Evolutionary conservation across 2,888 invertebrate genomes (phyloP).

Genomic region (Craniophora ligustri): DNA sequence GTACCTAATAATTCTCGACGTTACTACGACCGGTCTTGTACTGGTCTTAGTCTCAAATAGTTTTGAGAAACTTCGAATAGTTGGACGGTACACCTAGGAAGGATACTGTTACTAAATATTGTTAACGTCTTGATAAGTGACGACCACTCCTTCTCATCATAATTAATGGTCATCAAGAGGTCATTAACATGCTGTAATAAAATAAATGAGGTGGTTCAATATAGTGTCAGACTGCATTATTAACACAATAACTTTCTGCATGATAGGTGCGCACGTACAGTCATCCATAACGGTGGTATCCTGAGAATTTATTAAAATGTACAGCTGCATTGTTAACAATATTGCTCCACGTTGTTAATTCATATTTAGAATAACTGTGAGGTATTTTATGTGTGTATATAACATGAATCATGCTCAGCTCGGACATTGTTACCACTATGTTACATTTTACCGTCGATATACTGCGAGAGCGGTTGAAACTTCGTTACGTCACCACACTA

Average conservation of each 20-base stretch:
- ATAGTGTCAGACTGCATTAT: slow-evolving; percentile 18
- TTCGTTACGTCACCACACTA: slow-evolving; percentile 64
- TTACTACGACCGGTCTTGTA: slow-evolving; percentile 33
- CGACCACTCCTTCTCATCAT: slow-evolving; percentile 5
- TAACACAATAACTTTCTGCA: slow-evolving; percentile 27
- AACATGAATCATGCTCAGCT: slow-evolving; percentile 47
- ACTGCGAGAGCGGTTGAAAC: slow-evolving; percentile 58
- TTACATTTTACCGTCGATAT: slow-evolving; percentile 65
- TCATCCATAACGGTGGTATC: slow-evolving; percentile 34
- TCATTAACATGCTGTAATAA: slow-evolving; percentile 13
- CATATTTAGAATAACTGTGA: slow-evolving; percentile 36
- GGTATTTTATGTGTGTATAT: slow-evolving; percentile 41
- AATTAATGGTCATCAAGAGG: slow-evolving; percentile 7
- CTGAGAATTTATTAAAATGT: slow-evolving; percentile 33
- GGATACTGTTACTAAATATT: slow-evolving; percentile 27
- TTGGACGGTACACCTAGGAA: slow-evolving; percentile 27
- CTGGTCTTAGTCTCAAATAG: slow-evolving; percentile 41
- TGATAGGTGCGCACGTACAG: slow-evolving; percentile 23
- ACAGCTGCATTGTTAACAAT: slow-evolving; percentile 18
- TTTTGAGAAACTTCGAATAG: slow-evolving; percentile 36
- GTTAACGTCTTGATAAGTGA: slow-evolving; percentile 39
- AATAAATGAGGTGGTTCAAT: slow-evolving; percentile 26
- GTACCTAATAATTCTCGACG: slow-evolving; percentile 44
- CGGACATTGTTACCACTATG: slow-evolving; percentile 54
- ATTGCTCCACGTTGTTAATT: slow-evolving; percentile 33